Conservation (phyloP, 2,113 vertebrate species). For the Carassius gibelio region DNA sequence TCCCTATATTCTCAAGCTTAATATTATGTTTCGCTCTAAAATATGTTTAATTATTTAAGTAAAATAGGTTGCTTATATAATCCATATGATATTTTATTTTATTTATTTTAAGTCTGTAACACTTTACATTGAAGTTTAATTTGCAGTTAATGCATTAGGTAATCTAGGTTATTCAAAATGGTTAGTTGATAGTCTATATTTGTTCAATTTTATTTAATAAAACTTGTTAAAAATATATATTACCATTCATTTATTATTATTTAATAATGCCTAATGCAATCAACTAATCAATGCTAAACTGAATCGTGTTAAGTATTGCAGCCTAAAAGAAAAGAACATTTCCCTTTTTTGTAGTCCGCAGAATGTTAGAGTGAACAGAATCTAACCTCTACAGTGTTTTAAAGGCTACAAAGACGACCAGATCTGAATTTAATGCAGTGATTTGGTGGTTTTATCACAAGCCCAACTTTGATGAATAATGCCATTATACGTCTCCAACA, state of each 20-base stretch:
- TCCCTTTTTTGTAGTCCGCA: neutral
- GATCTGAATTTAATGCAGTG: neutral
- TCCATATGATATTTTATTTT: too few species aligned
- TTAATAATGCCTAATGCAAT: too few species aligned
- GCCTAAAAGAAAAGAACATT: neutral
- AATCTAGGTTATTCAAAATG: neutral
- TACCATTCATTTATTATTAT: too few species aligned
- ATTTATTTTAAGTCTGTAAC: too few species aligned
- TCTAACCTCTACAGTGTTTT: neutral
- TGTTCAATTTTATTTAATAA: neutral
- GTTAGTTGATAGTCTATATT: neutral
- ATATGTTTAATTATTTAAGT: too few species aligned
- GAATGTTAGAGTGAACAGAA: neutral
- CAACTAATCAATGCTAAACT: neutral
- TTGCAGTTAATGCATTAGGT: too few species aligned
- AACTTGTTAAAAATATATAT: too few species aligned
- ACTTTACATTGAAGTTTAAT: too few species aligned
- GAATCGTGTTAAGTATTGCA: neutral
- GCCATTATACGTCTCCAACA: conserved; percentile 30
- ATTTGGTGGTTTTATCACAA: conserved; percentile 14
- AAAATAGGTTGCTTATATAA: too few species aligned
- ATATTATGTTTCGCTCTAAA: too few species aligned
- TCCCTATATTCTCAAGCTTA: too few species aligned
- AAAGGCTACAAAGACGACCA: neutral
- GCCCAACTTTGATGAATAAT: conserved; percentile 42